These are phyloP conservation scores for Platysternon megacephalum DNA, from an alignment of 2,113 vertebrate genomes.

Conservation along the genomic window DNA sequence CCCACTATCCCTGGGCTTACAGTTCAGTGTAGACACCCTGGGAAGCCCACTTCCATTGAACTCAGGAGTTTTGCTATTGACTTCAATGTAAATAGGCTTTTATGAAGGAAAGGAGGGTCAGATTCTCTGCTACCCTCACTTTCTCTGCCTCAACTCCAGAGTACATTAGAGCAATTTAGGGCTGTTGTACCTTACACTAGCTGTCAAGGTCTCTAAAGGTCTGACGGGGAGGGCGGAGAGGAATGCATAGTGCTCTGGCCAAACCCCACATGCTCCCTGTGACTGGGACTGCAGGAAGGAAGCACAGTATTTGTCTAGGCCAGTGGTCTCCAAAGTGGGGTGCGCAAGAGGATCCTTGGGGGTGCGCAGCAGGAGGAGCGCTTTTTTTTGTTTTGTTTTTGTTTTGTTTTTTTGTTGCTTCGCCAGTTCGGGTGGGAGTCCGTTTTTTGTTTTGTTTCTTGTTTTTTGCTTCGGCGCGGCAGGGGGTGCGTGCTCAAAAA, in stretches of 20 bases:
- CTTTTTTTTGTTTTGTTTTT: too few species aligned
- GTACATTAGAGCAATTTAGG: background rate
- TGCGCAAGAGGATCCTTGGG: too few species aligned
- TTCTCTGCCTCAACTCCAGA: conserved; percentile 6
- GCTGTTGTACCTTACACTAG: background rate
- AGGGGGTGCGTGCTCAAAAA: too few species aligned
- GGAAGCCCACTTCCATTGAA: background rate
- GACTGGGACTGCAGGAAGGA: background rate
- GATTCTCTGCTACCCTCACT: background rate
- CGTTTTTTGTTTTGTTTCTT: too few species aligned
- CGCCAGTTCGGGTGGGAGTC: too few species aligned
- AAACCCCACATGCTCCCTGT: conserved; percentile 40
- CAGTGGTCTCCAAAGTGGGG: too few species aligned
- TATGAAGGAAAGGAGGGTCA: background rate
- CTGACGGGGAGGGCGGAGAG: conserved; percentile 44
- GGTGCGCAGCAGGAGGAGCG: too few species aligned
- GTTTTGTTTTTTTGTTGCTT: too few species aligned
- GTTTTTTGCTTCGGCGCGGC: too few species aligned
- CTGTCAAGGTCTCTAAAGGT: background rate
- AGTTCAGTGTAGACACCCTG: background rate
- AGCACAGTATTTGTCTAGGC: background rate
- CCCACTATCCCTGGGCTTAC: background rate
- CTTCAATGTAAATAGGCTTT: background rate
- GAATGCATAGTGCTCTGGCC: background rate
- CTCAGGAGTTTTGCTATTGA: conserved; percentile 40